A percentile compares a stretch with the other conserved stretches of the same genome.
phyloP scores from a whole-genome alignment of 2,888 invertebrate genomes.

The Troides aeacus region DNA sequence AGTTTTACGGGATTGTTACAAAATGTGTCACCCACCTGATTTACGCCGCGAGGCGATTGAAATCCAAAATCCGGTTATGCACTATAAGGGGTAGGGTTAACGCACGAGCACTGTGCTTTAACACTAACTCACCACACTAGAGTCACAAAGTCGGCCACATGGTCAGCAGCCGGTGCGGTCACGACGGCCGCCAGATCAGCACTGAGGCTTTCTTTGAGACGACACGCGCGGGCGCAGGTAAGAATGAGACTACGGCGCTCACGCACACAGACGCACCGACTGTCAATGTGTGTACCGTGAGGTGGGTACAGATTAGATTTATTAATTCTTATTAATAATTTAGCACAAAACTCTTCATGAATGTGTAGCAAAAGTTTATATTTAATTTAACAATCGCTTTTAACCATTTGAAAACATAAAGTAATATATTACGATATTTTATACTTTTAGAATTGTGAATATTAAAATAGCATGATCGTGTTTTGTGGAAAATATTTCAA shows the following conservation, averaged over 20 bases:
- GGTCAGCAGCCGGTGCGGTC: slow-evolving; percentile 71
- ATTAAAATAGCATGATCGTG: too few relatives aligned
- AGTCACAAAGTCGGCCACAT: slow-evolving; percentile 71
- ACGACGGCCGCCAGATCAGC: slow-evolving; percentile 72
- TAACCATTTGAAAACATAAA: too few relatives aligned
- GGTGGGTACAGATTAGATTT: slow-evolving; percentile 41
- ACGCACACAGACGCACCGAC: slow-evolving; percentile 43
- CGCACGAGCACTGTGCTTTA: slow-evolving; percentile 73
- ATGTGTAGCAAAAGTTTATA: not conserved
- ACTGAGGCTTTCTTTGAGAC: slow-evolving; percentile 73
- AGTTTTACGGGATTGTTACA: slow-evolving; percentile 32
- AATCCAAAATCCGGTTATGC: slow-evolving; percentile 72
- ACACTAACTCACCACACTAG: slow-evolving; percentile 73
- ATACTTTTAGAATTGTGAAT: too few relatives aligned
- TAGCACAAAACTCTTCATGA: not conserved
- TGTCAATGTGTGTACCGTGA: slow-evolving; percentile 41
- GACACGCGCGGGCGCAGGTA: slow-evolving; percentile 63
- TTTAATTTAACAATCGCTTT: not conserved
- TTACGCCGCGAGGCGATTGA: slow-evolving; percentile 66
- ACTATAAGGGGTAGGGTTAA: slow-evolving; percentile 77
- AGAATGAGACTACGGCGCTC: slow-evolving; percentile 62
- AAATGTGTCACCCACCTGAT: slow-evolving; percentile 60
- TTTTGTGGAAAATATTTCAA: too few relatives aligned
- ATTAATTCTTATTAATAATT: slow-evolving; percentile 20
- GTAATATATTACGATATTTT: too few relatives aligned